phyloP scores from a whole-genome alignment of 2,888 invertebrate species.

The Drosophila falleni region DNA sequence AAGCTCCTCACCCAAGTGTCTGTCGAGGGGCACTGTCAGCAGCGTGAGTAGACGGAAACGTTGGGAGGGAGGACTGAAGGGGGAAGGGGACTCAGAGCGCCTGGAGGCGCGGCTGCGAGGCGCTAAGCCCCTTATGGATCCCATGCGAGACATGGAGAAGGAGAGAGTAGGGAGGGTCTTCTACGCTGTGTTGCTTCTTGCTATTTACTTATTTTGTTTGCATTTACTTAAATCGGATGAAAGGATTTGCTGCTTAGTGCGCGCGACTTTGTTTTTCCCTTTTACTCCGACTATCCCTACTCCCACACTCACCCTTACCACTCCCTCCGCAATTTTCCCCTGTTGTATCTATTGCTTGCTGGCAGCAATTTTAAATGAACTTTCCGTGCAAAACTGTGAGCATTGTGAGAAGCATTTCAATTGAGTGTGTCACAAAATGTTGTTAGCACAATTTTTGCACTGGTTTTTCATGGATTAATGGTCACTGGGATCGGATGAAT shows the following conservation, averaged over 20 bases:
- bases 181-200: conserved; percentile 73
- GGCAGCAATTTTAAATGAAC: conserved; percentile 59
- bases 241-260: conserved; percentile 81
- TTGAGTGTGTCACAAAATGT: conserved; percentile 54
- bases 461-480: conserved; percentile 57
- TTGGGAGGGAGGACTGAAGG: background rate
- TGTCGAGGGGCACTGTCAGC: conserved; percentile 39
- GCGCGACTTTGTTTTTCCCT: conserved; percentile 70
- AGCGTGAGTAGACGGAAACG: background rate
- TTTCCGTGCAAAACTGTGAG: conserved; percentile 48
- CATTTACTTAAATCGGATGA: conserved; percentile 81
- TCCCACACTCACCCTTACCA: background rate
- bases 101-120: conserved; percentile 36
- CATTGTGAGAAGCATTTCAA: conserved; percentile 56
- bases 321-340: background rate
- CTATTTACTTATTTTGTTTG: conserved; percentile 81
- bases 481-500: conserved; percentile 44
- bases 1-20: conserved; percentile 73
- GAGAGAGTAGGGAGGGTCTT: background rate
- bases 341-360: conserved; percentile 11
- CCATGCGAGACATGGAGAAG: background rate
- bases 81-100: background rate
- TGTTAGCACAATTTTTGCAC: conserved; percentile 27
- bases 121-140: conserved; percentile 53
- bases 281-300: background rate